Conservation (phyloP, 30 jellyfish, hydroid and myxozoan species). For the Mastigias papua region DNA sequence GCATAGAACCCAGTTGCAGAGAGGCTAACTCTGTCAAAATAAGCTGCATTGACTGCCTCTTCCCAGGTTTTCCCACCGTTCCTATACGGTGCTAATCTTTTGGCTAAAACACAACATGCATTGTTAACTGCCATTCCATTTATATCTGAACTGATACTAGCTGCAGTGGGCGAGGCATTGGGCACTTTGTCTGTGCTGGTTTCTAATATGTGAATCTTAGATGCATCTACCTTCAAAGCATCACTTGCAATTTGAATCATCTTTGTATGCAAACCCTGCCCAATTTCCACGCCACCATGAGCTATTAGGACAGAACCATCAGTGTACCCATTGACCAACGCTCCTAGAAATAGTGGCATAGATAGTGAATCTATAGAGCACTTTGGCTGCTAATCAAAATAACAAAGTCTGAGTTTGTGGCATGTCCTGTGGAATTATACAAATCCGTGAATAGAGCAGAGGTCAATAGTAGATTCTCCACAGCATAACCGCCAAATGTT, state of each 20-base stretch:
- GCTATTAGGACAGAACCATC: slow-evolving; percentile 51
- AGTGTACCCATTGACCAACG: slow-evolving; percentile 11
- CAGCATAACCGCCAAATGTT: too few species aligned
- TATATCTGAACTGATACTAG: slow-evolving; percentile 62
- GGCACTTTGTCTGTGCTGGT: slow-evolving; percentile 65
- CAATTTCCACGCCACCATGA: slow-evolving; percentile 61
- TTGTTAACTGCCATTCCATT: slow-evolving; percentile 61
- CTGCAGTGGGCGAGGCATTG: slow-evolving; percentile 61
- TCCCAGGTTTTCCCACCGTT: slow-evolving; percentile 45
- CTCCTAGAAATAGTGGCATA: slow-evolving; percentile 17
- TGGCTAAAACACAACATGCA: slow-evolving; percentile 43
- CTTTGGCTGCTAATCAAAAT: too few species aligned
- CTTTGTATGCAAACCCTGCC: slow-evolving; percentile 56
- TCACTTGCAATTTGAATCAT: slow-evolving; percentile 49
- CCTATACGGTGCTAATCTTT: slow-evolving; percentile 47
- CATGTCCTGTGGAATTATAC: too few species aligned
- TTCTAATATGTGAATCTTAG: slow-evolving; percentile 40
- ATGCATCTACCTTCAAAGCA: slow-evolving; percentile 12
- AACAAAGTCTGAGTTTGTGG: too few species aligned
- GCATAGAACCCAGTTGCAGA: slow-evolving; percentile 62
- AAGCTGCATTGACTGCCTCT: slow-evolving; percentile 54
- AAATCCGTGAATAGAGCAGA: too few species aligned
- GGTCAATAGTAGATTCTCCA: too few species aligned
- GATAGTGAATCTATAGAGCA: background rate
- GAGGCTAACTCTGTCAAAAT: slow-evolving; percentile 51